Evolutionary conservation across 92 coral and sea anemone species (phyloP), one percentile per base, ranked within the genome.

Genomic region (Porites rus): DNA sequence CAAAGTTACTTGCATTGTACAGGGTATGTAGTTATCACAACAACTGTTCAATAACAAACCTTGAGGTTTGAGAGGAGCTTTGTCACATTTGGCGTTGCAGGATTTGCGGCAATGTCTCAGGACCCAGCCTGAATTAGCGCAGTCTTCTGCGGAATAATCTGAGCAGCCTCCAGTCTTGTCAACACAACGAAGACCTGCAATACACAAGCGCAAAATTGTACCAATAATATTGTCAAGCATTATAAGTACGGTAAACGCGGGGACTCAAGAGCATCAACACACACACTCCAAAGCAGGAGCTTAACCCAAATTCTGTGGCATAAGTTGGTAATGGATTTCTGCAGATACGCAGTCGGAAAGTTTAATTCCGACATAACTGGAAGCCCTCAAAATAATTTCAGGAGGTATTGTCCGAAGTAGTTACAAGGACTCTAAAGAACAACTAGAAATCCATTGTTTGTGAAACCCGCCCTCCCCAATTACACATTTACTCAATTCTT

Each of bases 11-110:
- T 58, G 10, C 31, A 28, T 28, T 0, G 2, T 28, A 28, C 31
- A 28, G 31, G 31, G 31, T 28, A 28, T 28, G 31, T 28, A 28
- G 31, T 28, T 58, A 10, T 58, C 16, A 58, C 62, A 13, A 6
- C 2, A 20, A 8, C 7, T 16, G 2, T 8, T n/a, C 31, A 28
- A 28, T 58, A 1, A 58, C 62, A 51, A 46, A 92, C 98, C 98
- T 61, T 81, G 72, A 19, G 98, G 92, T 65, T 87, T 87, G 3
- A 88, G 92, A 28, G 92, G 91, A 64, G 75, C 50, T 6, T 71
- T 80, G 59, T 94, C 98, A 90, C 98, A 94, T 10, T 90, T 67
- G 19, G 92, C 93, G 76, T 94, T 92, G 24, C 98, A 94, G 77
- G 93, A 87, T 72, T 88, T 90, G 76, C 91, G 84, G 69, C 95